A percentile compares a stretch with the other conserved stretches of the same genome.
Conservation (phyloP, 2,113 vertebrate species). For the Apteryx owenii region DNA sequence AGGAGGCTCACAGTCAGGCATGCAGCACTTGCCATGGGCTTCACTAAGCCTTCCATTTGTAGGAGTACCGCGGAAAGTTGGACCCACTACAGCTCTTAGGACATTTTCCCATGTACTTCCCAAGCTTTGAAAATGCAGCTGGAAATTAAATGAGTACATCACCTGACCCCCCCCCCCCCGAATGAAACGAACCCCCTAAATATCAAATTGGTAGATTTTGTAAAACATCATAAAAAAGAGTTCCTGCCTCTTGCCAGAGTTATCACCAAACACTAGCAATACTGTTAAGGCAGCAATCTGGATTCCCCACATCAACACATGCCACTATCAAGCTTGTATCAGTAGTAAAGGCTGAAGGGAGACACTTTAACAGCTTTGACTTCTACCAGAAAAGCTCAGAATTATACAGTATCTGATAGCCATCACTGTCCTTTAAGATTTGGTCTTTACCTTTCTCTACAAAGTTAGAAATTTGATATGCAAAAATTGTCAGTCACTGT, state of each 20-base stretch:
- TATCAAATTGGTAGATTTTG: background rate
- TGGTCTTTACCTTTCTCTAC: background rate
- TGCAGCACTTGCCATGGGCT: fast-evolving
- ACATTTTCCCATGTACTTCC: background rate
- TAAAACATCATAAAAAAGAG: background rate
- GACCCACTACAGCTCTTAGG: background rate
- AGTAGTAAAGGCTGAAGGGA: background rate
- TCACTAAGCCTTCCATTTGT: background rate
- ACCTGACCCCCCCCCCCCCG: fast-evolving
- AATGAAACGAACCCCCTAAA: background rate
- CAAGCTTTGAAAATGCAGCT: background rate
- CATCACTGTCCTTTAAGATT: background rate
- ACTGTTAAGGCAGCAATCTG: background rate
- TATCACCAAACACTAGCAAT: background rate
- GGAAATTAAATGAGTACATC: background rate
- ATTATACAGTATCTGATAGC: background rate
- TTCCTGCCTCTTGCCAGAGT: background rate
- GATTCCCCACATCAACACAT: background rate
- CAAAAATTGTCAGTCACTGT: background rate
- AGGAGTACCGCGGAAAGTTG: fast-evolving
- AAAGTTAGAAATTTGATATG: background rate
- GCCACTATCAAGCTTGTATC: background rate
- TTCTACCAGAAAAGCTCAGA: background rate
- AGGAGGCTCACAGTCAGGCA: fast-evolving
- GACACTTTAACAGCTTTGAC: background rate